phyloP scores from a whole-genome alignment of 2,113 vertebrate species.

The Ailuropoda melanoleuca region DNA sequence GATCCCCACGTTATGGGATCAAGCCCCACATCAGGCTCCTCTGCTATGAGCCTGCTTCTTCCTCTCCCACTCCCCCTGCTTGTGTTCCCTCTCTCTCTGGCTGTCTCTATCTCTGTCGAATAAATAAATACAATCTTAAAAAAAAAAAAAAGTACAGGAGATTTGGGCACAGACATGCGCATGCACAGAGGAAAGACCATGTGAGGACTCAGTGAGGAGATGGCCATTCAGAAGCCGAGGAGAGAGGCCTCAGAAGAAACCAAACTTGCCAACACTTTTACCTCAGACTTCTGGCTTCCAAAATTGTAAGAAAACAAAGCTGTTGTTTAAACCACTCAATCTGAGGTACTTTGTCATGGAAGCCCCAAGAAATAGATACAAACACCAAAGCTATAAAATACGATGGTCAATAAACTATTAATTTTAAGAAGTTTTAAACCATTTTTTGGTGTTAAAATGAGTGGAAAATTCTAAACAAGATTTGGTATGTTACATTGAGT shows the following conservation, averaged over 20 bases:
- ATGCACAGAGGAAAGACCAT: fast-evolving
- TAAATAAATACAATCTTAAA: too few species aligned
- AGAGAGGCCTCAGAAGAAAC: neutral
- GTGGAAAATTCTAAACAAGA: neutral
- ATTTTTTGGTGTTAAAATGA: neutral
- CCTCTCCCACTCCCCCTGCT: too few species aligned
- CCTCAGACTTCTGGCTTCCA: neutral
- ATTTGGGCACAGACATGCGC: neutral
- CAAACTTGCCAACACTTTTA: neutral
- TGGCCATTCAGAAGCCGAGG: neutral
- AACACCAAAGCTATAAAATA: neutral
- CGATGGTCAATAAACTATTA: neutral
- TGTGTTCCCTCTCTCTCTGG: too few species aligned
- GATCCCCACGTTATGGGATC: too few species aligned
- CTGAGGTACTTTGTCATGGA: neutral
- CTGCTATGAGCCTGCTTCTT: too few species aligned
- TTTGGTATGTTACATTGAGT: neutral
- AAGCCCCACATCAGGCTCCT: too few species aligned
- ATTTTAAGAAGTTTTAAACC: neutral
- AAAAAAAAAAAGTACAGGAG: neutral
- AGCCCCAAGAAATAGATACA: neutral
- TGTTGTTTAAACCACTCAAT: neutral
- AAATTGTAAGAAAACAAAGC: neutral
- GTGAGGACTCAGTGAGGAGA: neutral
- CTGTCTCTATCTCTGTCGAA: too few species aligned